phyloP scores from a whole-genome alignment of 2,888 invertebrate species.

The Pollenia labialis region DNA sequence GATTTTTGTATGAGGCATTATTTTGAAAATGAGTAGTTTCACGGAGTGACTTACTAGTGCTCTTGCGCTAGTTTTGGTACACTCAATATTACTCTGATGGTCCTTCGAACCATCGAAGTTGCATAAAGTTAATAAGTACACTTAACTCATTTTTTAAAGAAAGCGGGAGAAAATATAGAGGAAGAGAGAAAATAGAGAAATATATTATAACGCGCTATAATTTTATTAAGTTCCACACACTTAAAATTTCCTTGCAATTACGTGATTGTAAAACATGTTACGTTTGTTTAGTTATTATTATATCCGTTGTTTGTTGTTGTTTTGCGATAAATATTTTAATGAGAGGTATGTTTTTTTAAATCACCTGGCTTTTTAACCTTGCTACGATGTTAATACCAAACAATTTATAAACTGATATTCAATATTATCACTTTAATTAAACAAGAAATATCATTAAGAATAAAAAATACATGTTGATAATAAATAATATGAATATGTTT shows the following conservation, averaged over 20 bases:
- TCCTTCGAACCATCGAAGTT: too few species aligned
- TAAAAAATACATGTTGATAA: neutral
- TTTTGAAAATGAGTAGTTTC: too few species aligned
- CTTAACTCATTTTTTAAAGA: too few species aligned
- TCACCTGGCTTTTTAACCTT: conserved; percentile 63
- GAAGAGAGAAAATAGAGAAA: too few species aligned
- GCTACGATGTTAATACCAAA: conserved; percentile 14
- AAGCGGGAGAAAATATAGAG: too few species aligned
- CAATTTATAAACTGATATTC: neutral
- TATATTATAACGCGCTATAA: too few species aligned
- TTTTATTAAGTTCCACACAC: neutral
- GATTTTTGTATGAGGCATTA: too few species aligned
- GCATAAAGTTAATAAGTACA: too few species aligned
- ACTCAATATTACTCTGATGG: too few species aligned
- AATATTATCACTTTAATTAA: conserved; percentile 26
- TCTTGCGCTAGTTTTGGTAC: too few species aligned
- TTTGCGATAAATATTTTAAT: conserved; percentile 5
- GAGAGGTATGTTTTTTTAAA: conserved; percentile 6
- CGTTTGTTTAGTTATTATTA: neutral
- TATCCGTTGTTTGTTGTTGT: neutral
- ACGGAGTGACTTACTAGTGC: too few species aligned
- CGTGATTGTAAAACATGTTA: neutral
- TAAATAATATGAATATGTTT: conserved; percentile 1
- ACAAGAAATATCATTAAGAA: conserved; percentile 7
- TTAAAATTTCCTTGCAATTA: neutral